Percentiles rank a stretch among this genome's conserved stretches.
phyloP scores from a whole-genome alignment of 2,797 vertebrate genomes.

The Allobates femoralis region DNA sequence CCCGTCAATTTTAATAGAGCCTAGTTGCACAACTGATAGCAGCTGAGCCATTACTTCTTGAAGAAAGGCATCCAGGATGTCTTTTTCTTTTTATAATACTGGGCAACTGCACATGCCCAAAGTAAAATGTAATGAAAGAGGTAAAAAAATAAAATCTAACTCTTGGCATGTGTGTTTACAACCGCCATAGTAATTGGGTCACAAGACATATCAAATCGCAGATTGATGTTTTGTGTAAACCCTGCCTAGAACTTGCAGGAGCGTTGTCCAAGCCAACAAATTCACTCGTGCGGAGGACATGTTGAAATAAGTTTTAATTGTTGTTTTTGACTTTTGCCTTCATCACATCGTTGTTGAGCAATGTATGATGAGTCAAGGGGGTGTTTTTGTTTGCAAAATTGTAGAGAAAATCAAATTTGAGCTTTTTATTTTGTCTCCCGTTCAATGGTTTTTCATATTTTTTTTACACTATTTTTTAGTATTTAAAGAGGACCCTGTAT shows the following conservation, averaged over 20 bases:
- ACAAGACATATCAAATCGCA: background rate
- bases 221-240: background rate
- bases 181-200: background rate
- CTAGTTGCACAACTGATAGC: background rate
- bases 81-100: background rate
- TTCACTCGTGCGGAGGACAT: background rate
- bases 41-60: background rate
- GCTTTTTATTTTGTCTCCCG: too few relatives aligned
- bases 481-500: too few relatives aligned
- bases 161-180: background rate
- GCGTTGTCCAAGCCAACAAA: background rate
- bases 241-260: background rate
- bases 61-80: background rate
- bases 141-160: background rate
- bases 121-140: too few relatives aligned
- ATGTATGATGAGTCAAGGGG: too few relatives aligned
- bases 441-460: too few relatives aligned
- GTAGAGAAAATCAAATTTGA: background rate
- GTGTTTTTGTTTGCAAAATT: background rate
- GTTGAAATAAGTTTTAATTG: background rate
- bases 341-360: background rate
- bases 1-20: too few relatives aligned
- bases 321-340: background rate
- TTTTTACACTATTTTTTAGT: too few relatives aligned
- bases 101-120: background rate